Conservation (phyloP, 2,113 vertebrate species). For the Ciconia maguari region DNA sequence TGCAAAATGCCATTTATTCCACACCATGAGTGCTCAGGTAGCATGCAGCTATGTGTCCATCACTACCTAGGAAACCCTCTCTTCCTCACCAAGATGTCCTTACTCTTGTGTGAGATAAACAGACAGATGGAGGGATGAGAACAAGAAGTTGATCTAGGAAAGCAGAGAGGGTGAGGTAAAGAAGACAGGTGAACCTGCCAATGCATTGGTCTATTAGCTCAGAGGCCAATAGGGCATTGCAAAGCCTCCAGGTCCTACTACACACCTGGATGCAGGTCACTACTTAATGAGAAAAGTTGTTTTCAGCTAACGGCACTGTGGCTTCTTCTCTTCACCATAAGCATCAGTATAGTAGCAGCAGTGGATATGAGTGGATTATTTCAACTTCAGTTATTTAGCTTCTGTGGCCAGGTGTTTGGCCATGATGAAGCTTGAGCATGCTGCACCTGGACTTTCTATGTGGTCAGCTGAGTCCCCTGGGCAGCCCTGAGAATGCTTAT, state of each 20-base stretch:
- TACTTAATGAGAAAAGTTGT: not conserved
- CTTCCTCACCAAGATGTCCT: not conserved
- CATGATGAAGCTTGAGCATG: not conserved
- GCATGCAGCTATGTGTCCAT: not conserved
- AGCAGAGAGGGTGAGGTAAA: not conserved
- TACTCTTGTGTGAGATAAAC: not conserved
- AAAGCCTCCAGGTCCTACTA: not conserved
- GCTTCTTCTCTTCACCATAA: not conserved
- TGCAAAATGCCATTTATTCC: not conserved
- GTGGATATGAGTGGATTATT: not conserved
- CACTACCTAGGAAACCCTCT: not conserved
- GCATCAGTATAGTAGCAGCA: not conserved
- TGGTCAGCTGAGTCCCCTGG: not conserved
- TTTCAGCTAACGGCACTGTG: not conserved
- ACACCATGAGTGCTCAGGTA: not conserved
- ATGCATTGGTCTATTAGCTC: not conserved
- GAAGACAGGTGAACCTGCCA: not conserved
- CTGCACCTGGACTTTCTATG: not conserved
- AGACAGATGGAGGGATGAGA: not conserved
- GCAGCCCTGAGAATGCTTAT: not conserved
- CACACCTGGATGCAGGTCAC: not conserved
- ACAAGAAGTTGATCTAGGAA: not conserved
- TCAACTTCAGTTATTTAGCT: not conserved
- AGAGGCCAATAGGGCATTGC: not conserved
- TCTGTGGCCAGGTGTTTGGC: not conserved